Conservation (phyloP, 2,113 vertebrate genomes). For the Hemiscyllium ocellatum region DNA sequence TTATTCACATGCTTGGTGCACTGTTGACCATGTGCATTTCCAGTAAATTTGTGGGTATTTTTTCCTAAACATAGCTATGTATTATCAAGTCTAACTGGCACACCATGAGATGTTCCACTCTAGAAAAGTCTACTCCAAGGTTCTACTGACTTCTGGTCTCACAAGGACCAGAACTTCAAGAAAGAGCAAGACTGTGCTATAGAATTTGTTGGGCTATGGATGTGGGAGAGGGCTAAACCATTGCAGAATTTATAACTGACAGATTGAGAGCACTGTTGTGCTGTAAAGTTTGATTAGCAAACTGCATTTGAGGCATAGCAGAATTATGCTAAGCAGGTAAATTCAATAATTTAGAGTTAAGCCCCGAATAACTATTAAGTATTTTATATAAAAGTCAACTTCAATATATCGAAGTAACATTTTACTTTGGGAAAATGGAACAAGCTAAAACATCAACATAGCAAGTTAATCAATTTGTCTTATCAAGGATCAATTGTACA, state of each 20-base stretch:
- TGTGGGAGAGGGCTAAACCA: background rate
- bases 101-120: background rate
- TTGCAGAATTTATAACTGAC: background rate
- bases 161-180: background rate
- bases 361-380: background rate
- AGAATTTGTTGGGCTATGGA: background rate
- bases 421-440: background rate
- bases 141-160: background rate
- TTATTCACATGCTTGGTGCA: background rate
- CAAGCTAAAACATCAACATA: background rate
- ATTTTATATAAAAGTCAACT: background rate
- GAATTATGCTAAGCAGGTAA: background rate
- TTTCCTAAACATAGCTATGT: background rate
- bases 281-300: background rate
- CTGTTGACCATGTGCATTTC: background rate
- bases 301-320: background rate
- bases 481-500: background rate
- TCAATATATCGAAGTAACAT: background rate
- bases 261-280: background rate
- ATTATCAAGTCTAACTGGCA: background rate
- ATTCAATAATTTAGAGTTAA: background rate
- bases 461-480: background rate
- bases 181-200: background rate
- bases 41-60: background rate
- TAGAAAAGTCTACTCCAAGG: background rate